Base-by-base conservation (phyloP, 1,140 invertebrate genomes). In the Drosophila bocqueti region DNA sequence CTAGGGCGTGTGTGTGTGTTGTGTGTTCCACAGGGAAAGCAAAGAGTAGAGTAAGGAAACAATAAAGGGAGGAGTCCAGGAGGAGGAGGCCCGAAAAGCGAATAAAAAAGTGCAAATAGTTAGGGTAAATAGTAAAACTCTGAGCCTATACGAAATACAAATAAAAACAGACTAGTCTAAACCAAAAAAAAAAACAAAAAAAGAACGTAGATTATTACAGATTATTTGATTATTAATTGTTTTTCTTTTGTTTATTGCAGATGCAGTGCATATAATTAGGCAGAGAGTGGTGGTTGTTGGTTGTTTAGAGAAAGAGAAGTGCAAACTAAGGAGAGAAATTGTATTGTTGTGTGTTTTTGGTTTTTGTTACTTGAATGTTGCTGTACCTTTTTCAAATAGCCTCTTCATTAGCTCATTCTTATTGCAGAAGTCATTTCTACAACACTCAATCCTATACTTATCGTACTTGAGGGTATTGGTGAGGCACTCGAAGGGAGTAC, bases 401-500 rank as follows among this genome's bases (percentile, higher is more conserved):
- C 81, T 89, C 78, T 79, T 90, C 79, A 93, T 79, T 67, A 92
- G 62, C 75, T 91, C 86, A 79, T 93, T 80, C 79, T 92, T 91
- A 91, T 93, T 93, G 91, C 92, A 93, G 84, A 85, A 93, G 81
- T 93, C 92, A 60, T 67, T 76, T 62, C 66, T 75, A 84, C 92
- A 93, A 90, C 92, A 93, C 59, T 83, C 67, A 82, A 93, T 81
- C 84, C 76, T 91, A 92, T 72, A 93, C 63, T 81, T 54, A 77
- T 92, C 60, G 49, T 82, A 73, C 77, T 89, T 92, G 65, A 72
- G 66, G 63, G 69, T 81, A 66, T 65, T 92, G 36, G 83, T 80
- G 59, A 93, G 81, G 76, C 92, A 92, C 83, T 92, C 89, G 50
- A 93, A 73, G 67, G 91, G 91, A 55, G 60, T 66, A 47, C 92